Base-by-base conservation (phyloP, 2,113 vertebrate species). In the Calypte anna region DNA sequence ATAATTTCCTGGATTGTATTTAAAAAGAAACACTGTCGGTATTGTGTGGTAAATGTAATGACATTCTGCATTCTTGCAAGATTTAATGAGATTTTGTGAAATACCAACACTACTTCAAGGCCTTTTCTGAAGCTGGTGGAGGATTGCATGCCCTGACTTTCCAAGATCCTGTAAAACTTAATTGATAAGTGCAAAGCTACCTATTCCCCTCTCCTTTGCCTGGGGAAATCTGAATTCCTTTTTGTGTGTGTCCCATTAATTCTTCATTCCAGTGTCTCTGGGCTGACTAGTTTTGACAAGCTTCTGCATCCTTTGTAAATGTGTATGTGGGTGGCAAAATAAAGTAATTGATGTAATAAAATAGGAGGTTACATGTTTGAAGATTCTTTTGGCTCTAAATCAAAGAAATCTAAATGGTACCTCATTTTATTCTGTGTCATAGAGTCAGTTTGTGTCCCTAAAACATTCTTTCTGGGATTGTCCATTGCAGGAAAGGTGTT, bases 211-310 rank as follows among this genome's bases (percentile, higher is more conserved):
- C 75, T 88, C 51, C 68, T 88, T 81, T 81, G 86, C 86, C 95
- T 92, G 88, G 38, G 93, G 94, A 94, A 88, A 83, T 94, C 64
- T 74, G 68, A 80, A 88, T 94, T 83, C 90, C 82, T 63, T 2
- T 50, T 1, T 43, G 38, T 28, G 27, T 21, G 12, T 33, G 12
- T 76, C 18, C 87, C 85, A 85, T 89, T 58, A 78, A 94, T 8
- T 85, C 81, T 79, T 84, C 77, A 78, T 91, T 96, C 77, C 75
- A 58, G 72, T 86, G 51, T 83, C 53, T 80, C 94, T 48, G 80
- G 92, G 72, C 43, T 68, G 86, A 82, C 92, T 33, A 25, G 80
- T 88, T 96, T 74, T 92, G 61, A 78, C 64, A 80, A 81, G 80
- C 86, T 95, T 93, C 68, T 6, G 3, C 31, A 25, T 88, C 61